A percentile compares a stretch with the other conserved stretches of the same genome.
These are phyloP conservation scores for Karalla daura DNA, from an alignment of 2,797 vertebrate species.

Conservation along the genomic window DNA sequence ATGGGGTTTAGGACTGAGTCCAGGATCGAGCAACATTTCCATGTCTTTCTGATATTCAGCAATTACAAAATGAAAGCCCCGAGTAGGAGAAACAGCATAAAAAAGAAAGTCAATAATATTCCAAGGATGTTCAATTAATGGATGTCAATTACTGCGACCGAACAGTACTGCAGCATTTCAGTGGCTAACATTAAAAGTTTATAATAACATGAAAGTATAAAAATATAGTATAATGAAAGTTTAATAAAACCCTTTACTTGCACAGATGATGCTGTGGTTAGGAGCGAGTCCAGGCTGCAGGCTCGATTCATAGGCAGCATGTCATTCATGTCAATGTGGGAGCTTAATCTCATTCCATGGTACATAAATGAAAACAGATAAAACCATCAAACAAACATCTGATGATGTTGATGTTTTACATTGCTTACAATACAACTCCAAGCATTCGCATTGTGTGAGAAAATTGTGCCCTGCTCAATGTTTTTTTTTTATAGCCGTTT, in stretches of 20 bases:
- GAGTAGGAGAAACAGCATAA: no score
- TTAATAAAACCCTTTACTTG: background rate
- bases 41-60: no score
- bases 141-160: no score
- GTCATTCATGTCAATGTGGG: background rate
- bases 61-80: no score
- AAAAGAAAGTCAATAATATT: no score
- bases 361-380: conserved; percentile 10
- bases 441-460: background rate
- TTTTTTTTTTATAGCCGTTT: background rate
- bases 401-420: background rate
- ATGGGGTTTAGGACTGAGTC: no score
- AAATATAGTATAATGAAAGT: background rate
- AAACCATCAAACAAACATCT: background rate
- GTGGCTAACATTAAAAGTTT: no score
- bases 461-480: background rate
- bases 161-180: background rate
- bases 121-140: no score
- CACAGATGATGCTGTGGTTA: background rate
- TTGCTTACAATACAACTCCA: background rate
- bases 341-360: conserved; percentile 10
- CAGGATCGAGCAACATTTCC: no score
- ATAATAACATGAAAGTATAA: no score
- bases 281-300: background rate
- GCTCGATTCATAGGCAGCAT: background rate